Evolutionary conservation across 2,888 invertebrate species (phyloP), one percentile per base, ranked within the genome.

Genomic region (Drosophila heteroneura): DNA sequence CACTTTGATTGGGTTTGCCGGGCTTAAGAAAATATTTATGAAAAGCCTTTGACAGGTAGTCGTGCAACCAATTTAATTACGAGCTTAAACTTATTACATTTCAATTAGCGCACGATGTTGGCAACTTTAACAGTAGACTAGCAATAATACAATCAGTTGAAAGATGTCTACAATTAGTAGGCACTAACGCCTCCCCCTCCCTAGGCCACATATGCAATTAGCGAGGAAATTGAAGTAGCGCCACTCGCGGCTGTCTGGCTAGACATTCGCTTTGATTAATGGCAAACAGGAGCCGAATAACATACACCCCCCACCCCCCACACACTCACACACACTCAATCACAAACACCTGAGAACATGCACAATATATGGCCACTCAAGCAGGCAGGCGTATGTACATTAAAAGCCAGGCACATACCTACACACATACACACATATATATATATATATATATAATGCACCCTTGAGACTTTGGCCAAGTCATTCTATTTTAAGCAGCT

Each of bases 241-340:
- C 59, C 81, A 81, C 74, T 88, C 83, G 88, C 88, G 85, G 60
- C 81, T 83, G 79, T 85, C 85, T 80, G 71, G 53, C 52, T 72
- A 77, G 85, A 75, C 85, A 72, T 69, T 63, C 57, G 73, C 74
- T 67, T 64, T 87, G 88, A 87, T 87, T 87, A 85, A 85, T 85
- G 81, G 85, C 73, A 65, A 52, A 71, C 61, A 69, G 70, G 66
- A 74, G 54, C 58, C 44, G 16, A 70, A 58, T 51, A 53, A n/a
- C n/a, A 62, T 26, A 77, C 53, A 74, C 28, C 19, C 7, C 35
- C n/a, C 16, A 44, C n/a, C 39, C 35, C 59, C 47, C 26, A 39
- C 52, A 26, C 26, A 35, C n/a, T 49, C 28, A 44, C 63, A 69
- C 56, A 72, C 60, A 78, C 65, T 41, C 65, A 61, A 28, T 41